A percentile compares a stretch with the other conserved stretches of the same genome.
These are phyloP conservation scores for Poecile montanus DNA, from an alignment of 2,797 vertebrate genomes.

Conservation along the genomic window DNA sequence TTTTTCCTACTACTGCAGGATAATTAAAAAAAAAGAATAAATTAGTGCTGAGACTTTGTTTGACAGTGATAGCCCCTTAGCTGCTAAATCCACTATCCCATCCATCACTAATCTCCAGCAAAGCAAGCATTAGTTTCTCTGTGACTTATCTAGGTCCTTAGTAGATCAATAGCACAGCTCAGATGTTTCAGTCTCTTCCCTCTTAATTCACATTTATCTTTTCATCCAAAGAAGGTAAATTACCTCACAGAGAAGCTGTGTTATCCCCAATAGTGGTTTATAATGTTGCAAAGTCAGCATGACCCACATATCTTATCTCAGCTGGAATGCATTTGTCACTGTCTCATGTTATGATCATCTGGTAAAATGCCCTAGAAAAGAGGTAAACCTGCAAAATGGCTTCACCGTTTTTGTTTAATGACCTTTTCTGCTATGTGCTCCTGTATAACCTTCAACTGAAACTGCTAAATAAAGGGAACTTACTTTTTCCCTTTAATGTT, in stretches of 20 bases:
- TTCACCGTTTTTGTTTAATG: not conserved
- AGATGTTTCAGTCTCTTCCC: constrained; percentile 35
- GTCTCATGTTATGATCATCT: not conserved
- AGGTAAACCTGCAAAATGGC: constrained; percentile 3
- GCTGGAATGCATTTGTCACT: constrained; percentile 53
- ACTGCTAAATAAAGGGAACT: not conserved
- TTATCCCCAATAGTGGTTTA: constrained; percentile 9
- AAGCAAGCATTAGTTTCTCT: constrained; percentile 38
- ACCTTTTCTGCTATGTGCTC: not conserved
- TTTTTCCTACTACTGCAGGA: not conserved
- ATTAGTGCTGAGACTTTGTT: not conserved
- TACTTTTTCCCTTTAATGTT: not conserved
- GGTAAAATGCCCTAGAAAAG: not conserved
- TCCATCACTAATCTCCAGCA: constrained; percentile 47
- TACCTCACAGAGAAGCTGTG: constrained; percentile 34
- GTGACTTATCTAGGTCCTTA: constrained; percentile 54
- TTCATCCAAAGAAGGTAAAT: constrained; percentile 57
- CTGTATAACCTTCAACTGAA: not conserved
- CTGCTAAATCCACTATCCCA: constrained; percentile 34
- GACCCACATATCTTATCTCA: constrained; percentile 52
- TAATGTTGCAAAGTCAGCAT: constrained; percentile 57
- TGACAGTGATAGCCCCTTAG: constrained; percentile 40
- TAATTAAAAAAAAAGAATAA: not conserved
- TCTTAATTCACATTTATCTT: constrained; percentile 61
- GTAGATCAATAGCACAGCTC: constrained; percentile 60